These are phyloP conservation scores for Psilanteris sp. DNA, from an alignment of 1,140 invertebrate species.

Conservation along the genomic window DNA sequence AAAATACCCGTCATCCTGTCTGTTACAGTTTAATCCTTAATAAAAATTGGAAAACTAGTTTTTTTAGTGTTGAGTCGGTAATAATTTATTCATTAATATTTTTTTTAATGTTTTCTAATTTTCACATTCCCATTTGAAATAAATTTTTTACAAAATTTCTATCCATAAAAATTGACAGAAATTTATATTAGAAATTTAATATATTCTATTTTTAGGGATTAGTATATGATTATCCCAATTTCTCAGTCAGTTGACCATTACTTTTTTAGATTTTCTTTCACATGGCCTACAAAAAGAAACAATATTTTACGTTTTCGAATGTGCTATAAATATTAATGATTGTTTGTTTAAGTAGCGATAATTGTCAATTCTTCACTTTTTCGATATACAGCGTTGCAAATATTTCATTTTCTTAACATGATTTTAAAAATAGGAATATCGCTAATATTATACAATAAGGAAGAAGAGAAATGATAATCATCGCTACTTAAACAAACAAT, in stretches of 20 bases:
- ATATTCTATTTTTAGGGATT: constrained; percentile 47
- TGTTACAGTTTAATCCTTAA: too few relatives aligned
- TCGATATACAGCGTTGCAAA: too few relatives aligned
- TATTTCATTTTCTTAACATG: too few relatives aligned
- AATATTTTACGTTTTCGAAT: constrained; percentile 27
- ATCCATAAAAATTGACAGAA: constrained; percentile 29
- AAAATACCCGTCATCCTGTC: too few relatives aligned
- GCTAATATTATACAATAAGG: too few relatives aligned
- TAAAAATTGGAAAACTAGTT: too few relatives aligned
- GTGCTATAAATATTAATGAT: constrained; percentile 41
- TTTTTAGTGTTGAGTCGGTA: too few relatives aligned
- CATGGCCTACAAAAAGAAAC: constrained; percentile 35
- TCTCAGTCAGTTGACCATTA: constrained; percentile 21
- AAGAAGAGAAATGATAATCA: too few relatives aligned
- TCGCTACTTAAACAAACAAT: constrained; percentile 26
- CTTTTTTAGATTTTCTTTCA: constrained; percentile 48
- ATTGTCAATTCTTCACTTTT: not conserved
- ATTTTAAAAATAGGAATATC: too few relatives aligned
- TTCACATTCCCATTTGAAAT: constrained; percentile 19
- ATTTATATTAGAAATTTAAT: constrained; percentile 59
- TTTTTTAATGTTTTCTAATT: constrained; percentile 30
- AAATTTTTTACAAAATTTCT: constrained; percentile 30
- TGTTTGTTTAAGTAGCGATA: constrained; percentile 28
- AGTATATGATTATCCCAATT: constrained; percentile 53
- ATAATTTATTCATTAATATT: too few relatives aligned